phyloP scores from a whole-genome alignment of 2,797 vertebrate species.

The Manis javanica region DNA sequence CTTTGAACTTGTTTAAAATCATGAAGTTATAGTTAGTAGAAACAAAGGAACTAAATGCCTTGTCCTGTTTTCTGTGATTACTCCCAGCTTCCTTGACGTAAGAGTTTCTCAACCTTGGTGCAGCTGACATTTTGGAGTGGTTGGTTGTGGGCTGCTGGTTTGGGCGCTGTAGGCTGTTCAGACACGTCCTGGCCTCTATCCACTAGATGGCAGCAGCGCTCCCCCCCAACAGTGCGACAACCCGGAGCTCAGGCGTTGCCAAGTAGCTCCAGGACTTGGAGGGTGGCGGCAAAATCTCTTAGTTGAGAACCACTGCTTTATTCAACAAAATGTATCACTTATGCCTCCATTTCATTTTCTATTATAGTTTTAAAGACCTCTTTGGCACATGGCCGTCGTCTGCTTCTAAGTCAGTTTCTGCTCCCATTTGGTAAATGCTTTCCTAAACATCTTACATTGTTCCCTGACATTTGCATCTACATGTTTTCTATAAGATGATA shows the following conservation, averaged over 20 bases:
- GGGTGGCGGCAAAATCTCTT: neutral
- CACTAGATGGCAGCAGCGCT: constrained; percentile 74
- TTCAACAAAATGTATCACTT: neutral
- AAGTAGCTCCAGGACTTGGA: neutral
- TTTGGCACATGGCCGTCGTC: neutral
- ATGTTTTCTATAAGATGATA: constrained; percentile 18
- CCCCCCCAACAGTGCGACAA: neutral
- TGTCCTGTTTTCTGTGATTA: neutral
- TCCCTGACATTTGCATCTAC: constrained; percentile 26
- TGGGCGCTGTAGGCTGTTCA: neutral
- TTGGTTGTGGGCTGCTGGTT: neutral
- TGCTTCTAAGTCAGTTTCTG: constrained; percentile 26
- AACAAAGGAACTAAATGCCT: neutral
- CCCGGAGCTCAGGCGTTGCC: neutral
- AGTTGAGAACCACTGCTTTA: constrained; percentile 15
- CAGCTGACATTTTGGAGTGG: neutral
- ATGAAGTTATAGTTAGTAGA: constrained; percentile 15
- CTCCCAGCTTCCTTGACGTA: neutral
- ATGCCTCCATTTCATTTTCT: constrained; percentile 30
- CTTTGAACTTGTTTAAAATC: constrained; percentile 45
- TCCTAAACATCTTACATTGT: neutral
- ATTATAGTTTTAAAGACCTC: constrained; percentile 35
- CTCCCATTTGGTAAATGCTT: constrained; percentile 43
- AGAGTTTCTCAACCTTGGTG: neutral
- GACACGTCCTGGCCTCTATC: neutral